These are phyloP conservation scores for Corvus hawaiiensis DNA, from an alignment of 2,113 vertebrate species.

Conservation along the genomic window DNA sequence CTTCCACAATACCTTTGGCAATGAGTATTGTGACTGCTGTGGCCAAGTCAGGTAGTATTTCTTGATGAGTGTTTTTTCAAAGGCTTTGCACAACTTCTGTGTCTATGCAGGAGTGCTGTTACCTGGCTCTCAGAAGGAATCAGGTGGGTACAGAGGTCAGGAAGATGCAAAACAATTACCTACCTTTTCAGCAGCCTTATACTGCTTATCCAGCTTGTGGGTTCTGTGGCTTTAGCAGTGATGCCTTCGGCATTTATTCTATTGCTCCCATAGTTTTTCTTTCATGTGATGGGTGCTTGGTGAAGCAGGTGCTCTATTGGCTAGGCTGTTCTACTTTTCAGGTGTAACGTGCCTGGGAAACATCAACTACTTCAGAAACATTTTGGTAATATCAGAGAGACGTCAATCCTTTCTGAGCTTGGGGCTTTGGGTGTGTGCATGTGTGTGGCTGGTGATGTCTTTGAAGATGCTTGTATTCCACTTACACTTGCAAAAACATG, in stretches of 20 bases:
- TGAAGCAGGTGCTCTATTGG: not conserved
- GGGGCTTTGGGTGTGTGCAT: not conserved
- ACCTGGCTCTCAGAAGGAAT: not conserved
- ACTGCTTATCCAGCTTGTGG: not conserved
- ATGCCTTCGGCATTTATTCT: not conserved
- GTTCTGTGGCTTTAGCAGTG: not conserved
- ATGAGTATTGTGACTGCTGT: not conserved
- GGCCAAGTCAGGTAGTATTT: not conserved
- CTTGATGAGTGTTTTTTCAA: not conserved
- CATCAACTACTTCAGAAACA: not conserved
- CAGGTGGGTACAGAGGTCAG: not conserved
- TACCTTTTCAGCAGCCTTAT: not conserved
- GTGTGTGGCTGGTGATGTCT: not conserved
- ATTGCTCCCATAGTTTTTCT: not conserved
- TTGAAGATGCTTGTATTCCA: not conserved
- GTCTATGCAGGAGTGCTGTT: not conserved
- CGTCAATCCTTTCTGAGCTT: not conserved
- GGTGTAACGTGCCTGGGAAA: not conserved
- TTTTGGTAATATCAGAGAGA: not conserved
- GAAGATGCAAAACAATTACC: not conserved
- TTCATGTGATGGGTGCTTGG: not conserved
- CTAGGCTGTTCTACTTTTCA: not conserved
- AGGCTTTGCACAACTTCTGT: not conserved
- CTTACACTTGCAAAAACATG: not conserved
- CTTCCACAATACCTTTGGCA: not conserved